phyloP scores from a whole-genome alignment of 2,888 invertebrate genomes.

The Diachrysia chrysitis region DNA sequence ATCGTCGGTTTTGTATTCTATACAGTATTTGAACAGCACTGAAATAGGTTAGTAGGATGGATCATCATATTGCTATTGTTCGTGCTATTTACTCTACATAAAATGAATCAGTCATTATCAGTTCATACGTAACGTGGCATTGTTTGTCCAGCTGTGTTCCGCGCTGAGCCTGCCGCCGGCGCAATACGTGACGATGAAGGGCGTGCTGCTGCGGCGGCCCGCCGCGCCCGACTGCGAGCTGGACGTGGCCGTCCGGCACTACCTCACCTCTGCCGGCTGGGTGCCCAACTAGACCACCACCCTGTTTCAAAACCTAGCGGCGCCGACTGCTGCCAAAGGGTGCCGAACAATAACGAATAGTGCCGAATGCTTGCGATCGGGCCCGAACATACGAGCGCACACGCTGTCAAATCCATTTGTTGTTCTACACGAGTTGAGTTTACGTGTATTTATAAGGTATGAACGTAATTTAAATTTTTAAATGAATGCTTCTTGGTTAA shows the following conservation, averaged over 20 bases:
- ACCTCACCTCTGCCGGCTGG: slow-evolving; percentile 84
- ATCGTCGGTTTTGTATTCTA: too few relatives aligned
- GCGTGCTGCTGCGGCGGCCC: slow-evolving; percentile 93
- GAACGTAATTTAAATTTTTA: slow-evolving; percentile 6
- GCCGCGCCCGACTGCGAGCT: slow-evolving; percentile 74
- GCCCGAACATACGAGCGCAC: neutral
- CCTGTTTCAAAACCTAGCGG: slow-evolving; percentile 33
- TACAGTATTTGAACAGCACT: too few relatives aligned
- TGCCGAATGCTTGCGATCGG: neutral
- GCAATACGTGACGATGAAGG: slow-evolving; percentile 96
- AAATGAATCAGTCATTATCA: neutral
- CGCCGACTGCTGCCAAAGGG: neutral
- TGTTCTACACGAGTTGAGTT: neutral
- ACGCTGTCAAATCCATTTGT: slow-evolving; percentile 22
- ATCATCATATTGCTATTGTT: neutral
- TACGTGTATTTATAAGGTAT: slow-evolving; percentile 6
- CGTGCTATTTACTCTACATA: neutral
- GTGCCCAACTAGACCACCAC: slow-evolving; percentile 70
- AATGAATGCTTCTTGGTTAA: slow-evolving; percentile 7
- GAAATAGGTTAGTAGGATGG: neutral
- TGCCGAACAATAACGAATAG: neutral
- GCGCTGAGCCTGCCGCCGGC: slow-evolving; percentile 94
- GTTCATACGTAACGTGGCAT: neutral
- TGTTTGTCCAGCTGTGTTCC: slow-evolving; percentile 90
- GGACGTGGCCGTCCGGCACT: slow-evolving; percentile 77